phyloP scores from a whole-genome alignment of 1,140 invertebrate species.

The Drosophila eugracilis region DNA sequence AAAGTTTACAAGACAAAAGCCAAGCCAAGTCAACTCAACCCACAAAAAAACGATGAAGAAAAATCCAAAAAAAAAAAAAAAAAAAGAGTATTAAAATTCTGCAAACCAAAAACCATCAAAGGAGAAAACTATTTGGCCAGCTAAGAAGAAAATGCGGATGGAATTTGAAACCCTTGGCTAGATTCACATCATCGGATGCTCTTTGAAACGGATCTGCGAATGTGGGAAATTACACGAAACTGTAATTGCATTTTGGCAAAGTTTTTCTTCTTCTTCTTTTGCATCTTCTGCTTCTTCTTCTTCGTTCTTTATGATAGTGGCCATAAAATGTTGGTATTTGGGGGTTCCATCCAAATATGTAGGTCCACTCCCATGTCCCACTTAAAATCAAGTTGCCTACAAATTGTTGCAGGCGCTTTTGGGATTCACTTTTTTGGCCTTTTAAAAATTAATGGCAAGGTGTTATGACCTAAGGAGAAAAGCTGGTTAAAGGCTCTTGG shows the following conservation, averaged over 20 bases:
- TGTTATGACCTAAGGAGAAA: too few species aligned
- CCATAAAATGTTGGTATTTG: conserved; percentile 23
- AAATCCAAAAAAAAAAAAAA: conserved; percentile 30
- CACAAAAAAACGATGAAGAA: conserved; percentile 12
- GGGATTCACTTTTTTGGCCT: neutral
- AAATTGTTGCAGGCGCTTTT: conserved; percentile 1
- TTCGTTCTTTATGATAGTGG: conserved; percentile 15
- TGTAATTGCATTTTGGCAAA: conserved; percentile 14
- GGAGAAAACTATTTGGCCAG: conserved; percentile 38
- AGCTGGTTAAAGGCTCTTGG: too few species aligned
- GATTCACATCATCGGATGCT: conserved; percentile 21
- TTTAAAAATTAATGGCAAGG: too few species aligned
- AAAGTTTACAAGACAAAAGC: conserved; percentile 78
- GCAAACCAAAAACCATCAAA: conserved; percentile 39
- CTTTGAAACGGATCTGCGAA: conserved; percentile 22
- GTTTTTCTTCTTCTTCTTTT: neutral
- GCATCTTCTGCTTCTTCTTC: too few species aligned
- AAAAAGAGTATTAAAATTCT: conserved; percentile 5
- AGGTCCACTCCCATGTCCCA: neutral
- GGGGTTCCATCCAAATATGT: neutral
- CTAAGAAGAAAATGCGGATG: conserved; percentile 15
- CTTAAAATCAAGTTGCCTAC: conserved; percentile 2
- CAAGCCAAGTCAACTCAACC: neutral
- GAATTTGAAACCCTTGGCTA: conserved; percentile 34
- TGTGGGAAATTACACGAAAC: conserved; percentile 17